A percentile compares a stretch with the other conserved stretches of the same genome.
Conservation (phyloP, 1,140 invertebrate species). For the Trialeurodes vaporariorum region DNA sequence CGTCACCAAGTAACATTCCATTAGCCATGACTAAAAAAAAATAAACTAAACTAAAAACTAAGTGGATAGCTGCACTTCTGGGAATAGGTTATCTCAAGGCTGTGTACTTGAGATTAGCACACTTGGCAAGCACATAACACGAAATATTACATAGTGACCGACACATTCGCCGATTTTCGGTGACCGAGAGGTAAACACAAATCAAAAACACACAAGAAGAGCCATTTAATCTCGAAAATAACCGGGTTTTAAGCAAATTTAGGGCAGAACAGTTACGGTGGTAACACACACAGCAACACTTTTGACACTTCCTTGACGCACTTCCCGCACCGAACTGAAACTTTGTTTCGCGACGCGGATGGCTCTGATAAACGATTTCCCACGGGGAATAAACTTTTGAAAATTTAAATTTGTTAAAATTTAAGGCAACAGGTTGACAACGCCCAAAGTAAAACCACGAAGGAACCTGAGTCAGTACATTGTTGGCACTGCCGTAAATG, state of each 20-base stretch:
- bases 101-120: background rate
- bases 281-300: background rate
- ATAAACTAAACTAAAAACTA: background rate
- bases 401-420: background rate
- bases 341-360: background rate
- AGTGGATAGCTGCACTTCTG: background rate
- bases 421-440: background rate
- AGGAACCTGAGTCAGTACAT: background rate
- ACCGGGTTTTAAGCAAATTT: background rate
- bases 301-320: background rate
- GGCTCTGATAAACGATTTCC: background rate
- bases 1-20: conserved; percentile 76
- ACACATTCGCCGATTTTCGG: background rate
- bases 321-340: background rate
- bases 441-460: background rate
- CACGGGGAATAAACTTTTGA: background rate
- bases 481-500: background rate
- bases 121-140: background rate
- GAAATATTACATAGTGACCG: background rate
- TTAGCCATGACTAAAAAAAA: conserved; percentile 56
- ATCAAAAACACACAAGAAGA: background rate
- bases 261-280: background rate
- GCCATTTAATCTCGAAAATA: background rate
- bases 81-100: conserved; percentile 2
- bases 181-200: background rate